A percentile compares a stretch with the other conserved stretches of the same genome.
Evolutionary conservation across 2,113 vertebrate species (phyloP).

Genomic region (Plectropomus leopardus): DNA sequence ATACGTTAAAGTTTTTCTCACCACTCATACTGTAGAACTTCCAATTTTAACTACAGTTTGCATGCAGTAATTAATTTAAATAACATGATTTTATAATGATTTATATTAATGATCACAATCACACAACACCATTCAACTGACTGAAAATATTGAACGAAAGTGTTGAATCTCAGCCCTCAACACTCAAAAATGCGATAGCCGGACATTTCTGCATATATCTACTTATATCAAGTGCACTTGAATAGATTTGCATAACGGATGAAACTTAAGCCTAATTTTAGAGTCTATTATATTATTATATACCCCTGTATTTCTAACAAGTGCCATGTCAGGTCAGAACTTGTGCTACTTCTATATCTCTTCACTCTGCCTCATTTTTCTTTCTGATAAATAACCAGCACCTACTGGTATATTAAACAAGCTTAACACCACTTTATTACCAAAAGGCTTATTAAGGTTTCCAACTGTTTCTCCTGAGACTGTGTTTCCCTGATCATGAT

Average conservation of each 20-base stretch:
- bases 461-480: conserved; percentile 7
- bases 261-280: neutral
- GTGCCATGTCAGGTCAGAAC: conserved; percentile 14
- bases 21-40: neutral
- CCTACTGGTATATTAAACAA: conserved; percentile 1
- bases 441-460: conserved; percentile 36
- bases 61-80: neutral
- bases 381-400: conserved; percentile 37
- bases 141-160: neutral
- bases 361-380: conserved; percentile 32
- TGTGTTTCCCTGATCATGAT: conserved; percentile 24
- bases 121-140: neutral
- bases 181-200: conserved; percentile 5
- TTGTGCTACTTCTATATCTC: neutral
- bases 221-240: neutral
- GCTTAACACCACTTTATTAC: conserved; percentile 38
- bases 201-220: neutral
- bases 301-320: conserved; percentile 10
- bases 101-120: conserved; percentile 4
- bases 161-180: neutral
- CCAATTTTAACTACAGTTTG: neutral
- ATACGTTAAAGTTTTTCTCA: too few relatives aligned
- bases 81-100: neutral
- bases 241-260: conserved; percentile 23
- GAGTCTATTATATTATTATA: conserved; percentile 1